Conservation (phyloP, 2,797 vertebrate species). For the Anas flavirostris region DNA sequence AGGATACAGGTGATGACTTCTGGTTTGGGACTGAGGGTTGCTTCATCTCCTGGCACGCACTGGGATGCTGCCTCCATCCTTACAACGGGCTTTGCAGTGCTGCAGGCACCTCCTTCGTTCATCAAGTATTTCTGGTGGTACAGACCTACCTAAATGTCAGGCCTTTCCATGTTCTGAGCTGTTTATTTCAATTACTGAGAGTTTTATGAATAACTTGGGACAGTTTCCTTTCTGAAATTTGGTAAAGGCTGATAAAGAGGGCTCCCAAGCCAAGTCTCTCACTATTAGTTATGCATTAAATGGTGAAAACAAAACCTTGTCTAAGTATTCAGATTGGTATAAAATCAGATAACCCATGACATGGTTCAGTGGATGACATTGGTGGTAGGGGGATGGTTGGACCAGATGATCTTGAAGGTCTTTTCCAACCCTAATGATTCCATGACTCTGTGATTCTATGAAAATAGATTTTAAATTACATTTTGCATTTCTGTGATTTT, state of each 20-base stretch:
- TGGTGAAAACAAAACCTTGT: neutral
- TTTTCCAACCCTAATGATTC: too few species aligned
- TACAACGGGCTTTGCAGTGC: neutral
- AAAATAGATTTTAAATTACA: neutral
- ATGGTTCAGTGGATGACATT: too few species aligned
- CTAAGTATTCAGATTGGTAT: neutral
- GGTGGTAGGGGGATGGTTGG: too few species aligned
- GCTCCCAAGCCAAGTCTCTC: neutral
- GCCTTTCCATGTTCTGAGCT: neutral
- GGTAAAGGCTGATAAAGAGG: neutral
- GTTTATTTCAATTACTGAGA: neutral
- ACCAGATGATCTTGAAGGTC: too few species aligned
- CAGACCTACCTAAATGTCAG: neutral
- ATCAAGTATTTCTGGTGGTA: neutral
- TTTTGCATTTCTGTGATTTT: neutral
- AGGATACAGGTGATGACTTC: neutral
- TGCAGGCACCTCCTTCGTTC: neutral
- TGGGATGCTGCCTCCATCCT: neutral
- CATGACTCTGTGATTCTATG: neutral
- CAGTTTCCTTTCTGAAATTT: neutral
- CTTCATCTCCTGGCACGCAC: fast-evolving
- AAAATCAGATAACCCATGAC: neutral
- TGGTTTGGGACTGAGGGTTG: neutral
- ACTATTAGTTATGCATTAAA: neutral
- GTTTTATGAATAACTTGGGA: neutral